Evolutionary conservation across 2,888 invertebrate species (phyloP), one percentile per base, ranked within the genome.

Genomic region (Ornithoptera priamus): DNA sequence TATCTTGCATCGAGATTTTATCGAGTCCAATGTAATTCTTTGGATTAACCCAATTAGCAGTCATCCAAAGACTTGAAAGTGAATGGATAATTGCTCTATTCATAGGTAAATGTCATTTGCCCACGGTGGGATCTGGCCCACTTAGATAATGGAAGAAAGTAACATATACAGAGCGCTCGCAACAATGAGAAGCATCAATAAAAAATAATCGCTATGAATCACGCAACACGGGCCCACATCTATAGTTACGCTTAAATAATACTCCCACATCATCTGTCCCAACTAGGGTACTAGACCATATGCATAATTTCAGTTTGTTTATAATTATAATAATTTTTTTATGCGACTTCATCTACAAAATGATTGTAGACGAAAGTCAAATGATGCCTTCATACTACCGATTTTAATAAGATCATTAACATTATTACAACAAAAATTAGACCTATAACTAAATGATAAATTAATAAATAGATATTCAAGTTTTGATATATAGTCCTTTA

Each of bases 61-160:
- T 39, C 46, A 50, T 59, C 50, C 46, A 7, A 18, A 20, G 20
- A 36, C 46, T 22, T 58, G 46, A 69, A 62, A 69, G 69, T 62
- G 69, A 69, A 69, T 57, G 56, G 65, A 59, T 70, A 65, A 70
- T 66, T 66, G 66, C 66, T 39, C 24, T n/a, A 70, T 66, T 70
- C 62, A 62, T 36, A 62, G 17, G 57, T 70, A 70, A 70, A 70
- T 66, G 66, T 70, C 62, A 66, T 66, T 70, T 39, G 62, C 59
- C 53, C 69, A 30, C 59, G 69, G 39, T 50, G 36, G 66, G 66
- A 62, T 62, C 66, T 20, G 42, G 46, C 66, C 57, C 62, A 70
- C 62, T 58, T 65, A 58, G 65, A 66, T 69, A 69, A 66, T 64
- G 53, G 22, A 39, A 60, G 64, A 60, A 68, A 68, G 68, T 64